These are phyloP conservation scores for Dryobotodes eremita DNA, from an alignment of 2,888 invertebrate species.

Conservation along the genomic window DNA sequence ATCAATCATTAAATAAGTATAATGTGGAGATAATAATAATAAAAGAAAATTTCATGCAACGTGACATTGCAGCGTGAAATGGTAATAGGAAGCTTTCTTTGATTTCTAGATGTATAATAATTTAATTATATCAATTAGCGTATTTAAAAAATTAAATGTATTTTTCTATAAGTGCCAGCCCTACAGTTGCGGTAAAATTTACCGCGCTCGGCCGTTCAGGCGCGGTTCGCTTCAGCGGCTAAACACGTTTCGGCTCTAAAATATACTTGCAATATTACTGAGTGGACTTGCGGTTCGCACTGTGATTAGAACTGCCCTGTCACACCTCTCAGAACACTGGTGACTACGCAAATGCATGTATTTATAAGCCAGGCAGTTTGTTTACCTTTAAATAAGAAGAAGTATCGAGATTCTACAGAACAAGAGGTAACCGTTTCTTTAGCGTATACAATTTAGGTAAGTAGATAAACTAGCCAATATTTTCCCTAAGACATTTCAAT, in stretches of 20 bases:
- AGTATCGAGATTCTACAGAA: neutral
- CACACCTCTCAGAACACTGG: neutral
- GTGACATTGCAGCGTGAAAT: neutral
- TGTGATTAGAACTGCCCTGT: constrained; percentile 39
- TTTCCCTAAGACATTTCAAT: too few species aligned
- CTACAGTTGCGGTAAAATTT: constrained; percentile 46
- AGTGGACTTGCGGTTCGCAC: constrained; percentile 33
- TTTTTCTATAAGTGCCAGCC: constrained; percentile 22
- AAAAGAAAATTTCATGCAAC: neutral
- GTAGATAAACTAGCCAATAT: neutral
- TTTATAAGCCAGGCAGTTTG: neutral
- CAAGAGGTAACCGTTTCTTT: neutral
- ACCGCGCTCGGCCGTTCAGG: constrained; percentile 3
- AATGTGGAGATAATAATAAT: too few species aligned
- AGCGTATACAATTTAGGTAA: neutral
- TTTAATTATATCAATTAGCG: neutral
- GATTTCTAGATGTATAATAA: neutral
- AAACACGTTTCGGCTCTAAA: constrained; percentile 54
- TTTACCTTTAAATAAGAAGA: neutral
- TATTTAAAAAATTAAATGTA: neutral
- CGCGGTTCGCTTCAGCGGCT: constrained; percentile 39
- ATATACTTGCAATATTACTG: constrained; percentile 49
- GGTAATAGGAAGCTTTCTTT: neutral
- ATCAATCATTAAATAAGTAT: neutral
- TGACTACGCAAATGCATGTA: constrained; percentile 2